A percentile compares a stretch with the other conserved stretches of the same genome.
These are phyloP conservation scores for Cyprinodon tularosa DNA, from an alignment of 2,113 vertebrate genomes.

Conservation along the genomic window DNA sequence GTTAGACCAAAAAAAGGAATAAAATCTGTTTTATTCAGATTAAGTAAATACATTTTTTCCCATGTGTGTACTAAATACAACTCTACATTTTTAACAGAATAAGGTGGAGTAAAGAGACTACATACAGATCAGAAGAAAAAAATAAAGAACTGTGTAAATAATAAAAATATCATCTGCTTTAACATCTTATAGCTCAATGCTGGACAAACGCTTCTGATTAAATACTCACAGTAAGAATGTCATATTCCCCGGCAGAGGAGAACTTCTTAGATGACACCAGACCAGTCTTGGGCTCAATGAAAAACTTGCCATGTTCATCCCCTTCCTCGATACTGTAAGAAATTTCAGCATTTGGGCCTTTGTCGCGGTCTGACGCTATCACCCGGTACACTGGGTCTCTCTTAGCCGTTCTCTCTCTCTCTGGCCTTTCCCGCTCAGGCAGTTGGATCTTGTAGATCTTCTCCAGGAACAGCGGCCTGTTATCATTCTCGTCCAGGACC, in stretches of 20 bases:
- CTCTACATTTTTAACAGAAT: not conserved
- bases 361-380: constrained; percentile 90
- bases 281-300: constrained; percentile 97
- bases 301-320: constrained; percentile 93
- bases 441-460: constrained; percentile 97
- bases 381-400: constrained; percentile 93
- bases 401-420: constrained; percentile 81
- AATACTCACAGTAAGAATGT: constrained; percentile 93
- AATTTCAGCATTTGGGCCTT: constrained; percentile 93
- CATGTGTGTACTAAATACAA: constrained; percentile 18
- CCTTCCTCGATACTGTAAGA: constrained; percentile 97
- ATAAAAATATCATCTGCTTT: constrained; percentile 32
- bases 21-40: not conserved
- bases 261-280: constrained; percentile 94
- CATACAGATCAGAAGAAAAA: constrained; percentile 1
- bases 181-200: constrained; percentile 10
- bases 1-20: not conserved
- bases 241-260: constrained; percentile 91
- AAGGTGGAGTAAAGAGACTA: not conserved
- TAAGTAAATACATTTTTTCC: not conserved
- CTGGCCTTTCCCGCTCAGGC: constrained; percentile 87
- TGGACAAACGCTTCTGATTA: not conserved
- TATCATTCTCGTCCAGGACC: constrained; percentile 97
- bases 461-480: constrained; percentile 92
- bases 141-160: constrained; percentile 14